A percentile compares a stretch with the other conserved stretches of the same genome.
Conservation (phyloP, 2,797 vertebrate genomes). For the Zenarchopterus dispar region DNA sequence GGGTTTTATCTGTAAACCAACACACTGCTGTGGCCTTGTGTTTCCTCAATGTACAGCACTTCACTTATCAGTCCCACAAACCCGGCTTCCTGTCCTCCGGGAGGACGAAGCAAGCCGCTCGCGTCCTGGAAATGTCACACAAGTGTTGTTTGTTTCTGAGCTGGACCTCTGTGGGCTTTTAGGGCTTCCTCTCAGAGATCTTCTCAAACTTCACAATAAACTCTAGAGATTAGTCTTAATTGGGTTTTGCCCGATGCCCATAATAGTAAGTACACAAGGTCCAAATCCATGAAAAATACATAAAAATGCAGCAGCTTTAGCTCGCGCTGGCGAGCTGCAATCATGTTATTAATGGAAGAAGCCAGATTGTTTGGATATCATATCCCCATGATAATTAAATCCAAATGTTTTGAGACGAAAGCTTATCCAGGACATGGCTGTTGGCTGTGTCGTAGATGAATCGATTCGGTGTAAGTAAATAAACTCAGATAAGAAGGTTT, state of each 20-base stretch:
- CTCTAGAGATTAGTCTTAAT: constrained; percentile 65
- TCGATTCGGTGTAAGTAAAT: constrained; percentile 78
- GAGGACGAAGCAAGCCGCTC: not conserved
- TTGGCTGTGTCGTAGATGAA: constrained; percentile 73
- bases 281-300: constrained; percentile 66
- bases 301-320: constrained; percentile 59
- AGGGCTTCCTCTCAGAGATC: constrained; percentile 48
- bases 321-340: constrained; percentile 61
- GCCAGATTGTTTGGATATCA: constrained; percentile 82
- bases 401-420: constrained; percentile 82
- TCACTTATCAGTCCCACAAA: constrained; percentile 59
- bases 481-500: constrained; percentile 75
- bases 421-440: constrained; percentile 78
- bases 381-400: constrained; percentile 82
- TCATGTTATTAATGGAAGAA: constrained; percentile 81
- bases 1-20: constrained; percentile 60
- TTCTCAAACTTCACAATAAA: constrained; percentile 64
- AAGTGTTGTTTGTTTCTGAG: constrained; percentile 50
- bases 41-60: constrained; percentile 52
- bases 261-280: constrained; percentile 69
- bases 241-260: constrained; percentile 61
- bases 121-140: constrained; percentile 51
- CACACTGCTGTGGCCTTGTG: constrained; percentile 38
- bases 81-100: constrained; percentile 47
- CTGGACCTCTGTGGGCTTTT: constrained; percentile 28